These are phyloP conservation scores for Lypha dubia DNA, from an alignment of 2,888 invertebrate species.

Conservation along the genomic window DNA sequence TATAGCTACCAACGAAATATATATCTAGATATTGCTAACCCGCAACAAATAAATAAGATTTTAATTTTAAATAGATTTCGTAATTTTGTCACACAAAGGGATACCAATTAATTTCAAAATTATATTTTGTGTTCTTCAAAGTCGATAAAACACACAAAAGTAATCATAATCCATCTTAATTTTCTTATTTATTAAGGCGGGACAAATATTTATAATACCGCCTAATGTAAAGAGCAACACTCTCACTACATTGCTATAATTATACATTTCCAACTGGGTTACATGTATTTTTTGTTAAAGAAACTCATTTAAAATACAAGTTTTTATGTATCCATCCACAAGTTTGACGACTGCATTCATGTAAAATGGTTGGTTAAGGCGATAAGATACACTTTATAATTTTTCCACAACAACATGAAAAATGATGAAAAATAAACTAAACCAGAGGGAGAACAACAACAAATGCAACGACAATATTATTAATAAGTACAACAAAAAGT, in stretches of 20 bases:
- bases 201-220: neutral
- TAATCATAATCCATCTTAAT: neutral
- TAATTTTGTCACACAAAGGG: too few relatives aligned
- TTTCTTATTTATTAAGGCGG: neutral
- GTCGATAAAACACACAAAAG: too few relatives aligned
- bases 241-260: constrained; percentile 15
- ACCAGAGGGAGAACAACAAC: constrained; percentile 48
- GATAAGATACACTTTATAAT: constrained; percentile 56
- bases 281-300: neutral
- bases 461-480: constrained; percentile 24
- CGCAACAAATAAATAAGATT: too few relatives aligned
- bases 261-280: constrained; percentile 67
- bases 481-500: constrained; percentile 49
- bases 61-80: too few relatives aligned
- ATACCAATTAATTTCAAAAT: too few relatives aligned
- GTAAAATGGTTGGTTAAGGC: constrained; percentile 65
- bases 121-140: too few relatives aligned
- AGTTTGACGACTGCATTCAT: constrained; percentile 63
- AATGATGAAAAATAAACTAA: constrained; percentile 33
- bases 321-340: constrained; percentile 58
- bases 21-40: too few relatives aligned
- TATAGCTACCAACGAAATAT: too few relatives aligned
- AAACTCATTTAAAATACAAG: constrained; percentile 59
- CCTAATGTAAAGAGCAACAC: constrained; percentile 11
- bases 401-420: constrained; percentile 58